Base-by-base conservation (phyloP, 2,113 vertebrate genomes). In the Elephantulus edwardii region DNA sequence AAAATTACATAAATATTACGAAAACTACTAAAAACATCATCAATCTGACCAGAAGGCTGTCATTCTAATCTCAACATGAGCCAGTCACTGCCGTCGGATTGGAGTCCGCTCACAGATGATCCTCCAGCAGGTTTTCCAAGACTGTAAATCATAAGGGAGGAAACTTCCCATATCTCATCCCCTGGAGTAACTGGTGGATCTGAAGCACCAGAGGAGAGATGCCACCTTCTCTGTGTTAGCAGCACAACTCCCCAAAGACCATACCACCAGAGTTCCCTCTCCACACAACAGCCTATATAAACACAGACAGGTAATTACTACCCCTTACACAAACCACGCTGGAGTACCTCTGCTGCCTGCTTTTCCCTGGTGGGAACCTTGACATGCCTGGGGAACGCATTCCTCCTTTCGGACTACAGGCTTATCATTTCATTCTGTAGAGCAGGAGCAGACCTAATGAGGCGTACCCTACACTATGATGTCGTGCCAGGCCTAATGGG, bases 401-500 rank as follows among this genome's bases (percentile, higher is more conserved):
- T 62, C 68, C 24, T 50, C 58, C 92, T 94, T 89, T 81, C 54
- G 86, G 28, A 83, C 54, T 20, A 70, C 26, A 40, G 74, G 79
- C 7, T 3, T 89, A 89, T 74, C 81, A 75, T 62, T 92, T 87
- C 56, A 79, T 54, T 81, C 64, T 79, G 76, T 48, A 35, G 88
- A 93, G 87, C 87, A 84, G 74, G 82, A 93, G 30, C 56, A 77
- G 30, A n/a, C n/a, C 80, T 93, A 83, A 94, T 38, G 86, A 92
- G 70, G 33, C 33, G 16, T 20, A 87, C 52, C 58, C 13, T 52
- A 75, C 62, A 92, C 38, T 52, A 64, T 3, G 64, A 94, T 44
- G 35, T 6, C 42, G 71, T 26, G 52, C 70, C 87, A 94, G 81
- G 42, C 16, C 77, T 66, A n/a, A 70, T 8, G 48, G 80, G 48